These are phyloP conservation scores for Poeciliopsis turrubarensis DNA, from an alignment of 2,113 vertebrate genomes.

Conservation along the genomic window DNA sequence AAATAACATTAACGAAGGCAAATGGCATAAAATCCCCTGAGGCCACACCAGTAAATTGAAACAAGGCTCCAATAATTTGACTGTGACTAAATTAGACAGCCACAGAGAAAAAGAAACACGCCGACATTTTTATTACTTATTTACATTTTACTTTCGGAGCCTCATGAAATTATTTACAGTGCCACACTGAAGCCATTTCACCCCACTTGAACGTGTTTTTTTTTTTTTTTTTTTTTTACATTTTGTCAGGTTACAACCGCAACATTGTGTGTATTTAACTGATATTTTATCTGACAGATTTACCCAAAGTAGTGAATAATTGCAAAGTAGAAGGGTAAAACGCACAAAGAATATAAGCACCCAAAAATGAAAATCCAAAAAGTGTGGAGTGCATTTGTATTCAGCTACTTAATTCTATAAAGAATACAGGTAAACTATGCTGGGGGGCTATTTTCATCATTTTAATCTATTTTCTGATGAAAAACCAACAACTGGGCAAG, in stretches of 20 bases:
- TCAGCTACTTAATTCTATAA: no score
- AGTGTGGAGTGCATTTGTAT: no score
- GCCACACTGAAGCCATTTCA: background rate
- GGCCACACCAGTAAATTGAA: constrained; percentile 48
- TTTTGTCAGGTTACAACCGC: background rate
- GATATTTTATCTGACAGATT: background rate
- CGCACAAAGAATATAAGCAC: background rate
- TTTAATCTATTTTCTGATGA: no score
- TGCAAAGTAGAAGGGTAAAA: background rate
- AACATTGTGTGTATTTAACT: background rate
- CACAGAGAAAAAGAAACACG: constrained; percentile 29
- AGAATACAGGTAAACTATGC: no score
- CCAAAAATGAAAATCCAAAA: background rate
- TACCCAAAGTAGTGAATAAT: background rate
- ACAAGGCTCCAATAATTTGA: constrained; percentile 44
- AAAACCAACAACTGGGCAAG: no score
- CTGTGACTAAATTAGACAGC: constrained; percentile 36
- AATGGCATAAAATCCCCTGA: constrained; percentile 32
- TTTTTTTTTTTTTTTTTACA: background rate
- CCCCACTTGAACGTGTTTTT: background rate
- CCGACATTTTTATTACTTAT: constrained; percentile 27
- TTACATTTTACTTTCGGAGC: constrained; percentile 16
- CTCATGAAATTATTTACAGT: background rate
- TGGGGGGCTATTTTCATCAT: no score
- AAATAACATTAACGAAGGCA: constrained; percentile 49